Evolutionary conservation across 1,140 invertebrate species (phyloP).

Genomic region (Campoletis sonorensis): DNA sequence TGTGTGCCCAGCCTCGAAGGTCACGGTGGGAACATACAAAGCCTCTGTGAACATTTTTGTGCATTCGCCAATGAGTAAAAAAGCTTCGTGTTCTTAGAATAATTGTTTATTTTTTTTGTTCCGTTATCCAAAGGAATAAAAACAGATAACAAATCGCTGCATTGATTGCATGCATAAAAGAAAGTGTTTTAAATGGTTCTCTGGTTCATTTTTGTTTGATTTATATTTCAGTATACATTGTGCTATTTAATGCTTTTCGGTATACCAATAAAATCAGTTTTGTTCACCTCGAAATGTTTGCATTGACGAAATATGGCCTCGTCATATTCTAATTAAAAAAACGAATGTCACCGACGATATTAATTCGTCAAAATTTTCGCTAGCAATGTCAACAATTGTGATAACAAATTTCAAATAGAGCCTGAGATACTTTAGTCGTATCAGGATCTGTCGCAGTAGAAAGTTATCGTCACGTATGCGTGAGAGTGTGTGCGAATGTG

Average conservation of each 20-base stretch:
- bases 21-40: slow-evolving; percentile 72
- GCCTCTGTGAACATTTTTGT: slow-evolving; percentile 73
- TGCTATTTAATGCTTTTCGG: not conserved
- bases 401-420: not conserved
- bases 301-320: not conserved
- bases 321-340: not conserved
- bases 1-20: slow-evolving; percentile 66
- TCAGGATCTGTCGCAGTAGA: not conserved
- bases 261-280: no score
- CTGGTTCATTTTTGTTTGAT: no score
- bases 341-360: no score
- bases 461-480: slow-evolving; percentile 7
- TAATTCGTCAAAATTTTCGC: not conserved
- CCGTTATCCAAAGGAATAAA: not conserved
- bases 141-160: not conserved
- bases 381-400: not conserved
- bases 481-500: slow-evolving; percentile 3
- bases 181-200: no score
- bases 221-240: not conserved
- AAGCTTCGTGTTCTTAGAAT: slow-evolving; percentile 58
- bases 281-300: no score
- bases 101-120: slow-evolving; percentile 16
- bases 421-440: not conserved
- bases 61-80: slow-evolving; percentile 69
- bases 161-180: not conserved